Percentiles rank a stretch among this genome's conserved stretches.
These are phyloP conservation scores for Aphaenogaster floridana DNA, from an alignment of 1,140 invertebrate genomes.

Conservation along the genomic window DNA sequence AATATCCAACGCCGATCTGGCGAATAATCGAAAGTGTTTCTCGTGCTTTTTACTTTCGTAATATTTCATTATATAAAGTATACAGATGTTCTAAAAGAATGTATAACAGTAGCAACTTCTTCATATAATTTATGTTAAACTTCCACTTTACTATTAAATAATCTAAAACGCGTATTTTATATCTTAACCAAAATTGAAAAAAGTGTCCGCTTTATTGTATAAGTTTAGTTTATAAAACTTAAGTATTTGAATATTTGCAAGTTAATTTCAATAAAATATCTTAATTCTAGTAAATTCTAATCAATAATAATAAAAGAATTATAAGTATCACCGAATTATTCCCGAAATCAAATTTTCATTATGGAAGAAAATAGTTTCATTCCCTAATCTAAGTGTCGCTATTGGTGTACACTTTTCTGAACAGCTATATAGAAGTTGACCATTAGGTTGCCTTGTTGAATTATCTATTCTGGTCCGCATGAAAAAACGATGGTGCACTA, in stretches of 20 bases:
- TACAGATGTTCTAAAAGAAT: slow-evolving; percentile 51
- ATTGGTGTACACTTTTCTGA: slow-evolving; percentile 39
- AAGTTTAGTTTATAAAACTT: not conserved
- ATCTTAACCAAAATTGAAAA: slow-evolving; percentile 24
- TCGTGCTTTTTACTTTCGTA: slow-evolving; percentile 42
- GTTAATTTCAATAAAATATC: slow-evolving; percentile 3
- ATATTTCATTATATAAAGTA: slow-evolving; percentile 47
- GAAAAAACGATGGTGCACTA: slow-evolving; percentile 43
- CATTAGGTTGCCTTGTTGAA: slow-evolving; percentile 12
- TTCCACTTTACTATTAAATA: not conserved
- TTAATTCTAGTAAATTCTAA: not conserved
- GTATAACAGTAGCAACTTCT: slow-evolving; percentile 49
- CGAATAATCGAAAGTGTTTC: slow-evolving; percentile 41
- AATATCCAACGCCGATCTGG: slow-evolving; percentile 32
- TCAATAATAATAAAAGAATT: not conserved
- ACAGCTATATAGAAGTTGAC: slow-evolving; percentile 38
- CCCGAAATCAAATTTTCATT: slow-evolving; percentile 1
- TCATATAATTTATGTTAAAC: slow-evolving; percentile 42
- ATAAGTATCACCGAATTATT: not conserved
- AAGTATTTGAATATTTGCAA: slow-evolving; percentile 4
- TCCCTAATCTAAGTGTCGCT: slow-evolving; percentile 34
- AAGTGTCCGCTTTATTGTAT: not conserved
- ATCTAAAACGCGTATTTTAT: slow-evolving; percentile 14
- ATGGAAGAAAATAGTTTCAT: not conserved
- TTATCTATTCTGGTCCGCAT: slow-evolving; percentile 63